A percentile compares a stretch with the other conserved stretches of the same genome.
phyloP scores from a whole-genome alignment of 2,888 invertebrate genomes.

The Oscheius sp. region DNA sequence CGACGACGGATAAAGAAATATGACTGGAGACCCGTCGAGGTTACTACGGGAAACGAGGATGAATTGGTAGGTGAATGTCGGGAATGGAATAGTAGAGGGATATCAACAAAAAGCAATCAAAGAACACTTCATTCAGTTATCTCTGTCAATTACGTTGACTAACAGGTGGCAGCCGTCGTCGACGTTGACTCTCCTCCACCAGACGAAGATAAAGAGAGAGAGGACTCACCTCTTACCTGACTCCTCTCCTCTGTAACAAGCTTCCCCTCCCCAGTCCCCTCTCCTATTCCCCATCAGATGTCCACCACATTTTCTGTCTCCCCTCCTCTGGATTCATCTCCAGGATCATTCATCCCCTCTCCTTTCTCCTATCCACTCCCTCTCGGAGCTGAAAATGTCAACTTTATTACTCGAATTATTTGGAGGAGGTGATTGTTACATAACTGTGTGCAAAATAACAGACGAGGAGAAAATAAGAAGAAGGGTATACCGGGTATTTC shows the following conservation, averaged over 20 bases:
- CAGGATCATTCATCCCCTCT: not conserved
- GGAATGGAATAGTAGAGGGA: too few relatives aligned
- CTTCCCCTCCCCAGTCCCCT: not conserved
- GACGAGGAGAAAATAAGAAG: not conserved
- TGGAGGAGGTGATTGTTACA: too few relatives aligned
- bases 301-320: conserved; percentile 8
- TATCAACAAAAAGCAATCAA: too few relatives aligned
- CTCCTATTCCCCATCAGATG: not conserved
- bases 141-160: too few relatives aligned
- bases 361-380: conserved; percentile 16
- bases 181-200: not conserved
- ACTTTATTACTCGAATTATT: not conserved
- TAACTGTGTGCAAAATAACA: conserved; percentile 6
- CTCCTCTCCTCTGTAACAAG: not conserved
- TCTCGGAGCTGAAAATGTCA: conserved; percentile 30
- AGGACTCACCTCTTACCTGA: conserved; percentile 10
- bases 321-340: conserved; percentile 22
- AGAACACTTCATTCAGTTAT: too few relatives aligned
- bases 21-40: too few relatives aligned
- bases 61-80: too few relatives aligned
- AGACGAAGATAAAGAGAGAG: not conserved
- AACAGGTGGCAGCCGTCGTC: too few relatives aligned
- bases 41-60: too few relatives aligned
- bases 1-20: too few relatives aligned
- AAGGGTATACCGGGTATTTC: not conserved